These are phyloP conservation scores for Proteles cristata DNA, from an alignment of 2,113 vertebrate species.

Conservation along the genomic window DNA sequence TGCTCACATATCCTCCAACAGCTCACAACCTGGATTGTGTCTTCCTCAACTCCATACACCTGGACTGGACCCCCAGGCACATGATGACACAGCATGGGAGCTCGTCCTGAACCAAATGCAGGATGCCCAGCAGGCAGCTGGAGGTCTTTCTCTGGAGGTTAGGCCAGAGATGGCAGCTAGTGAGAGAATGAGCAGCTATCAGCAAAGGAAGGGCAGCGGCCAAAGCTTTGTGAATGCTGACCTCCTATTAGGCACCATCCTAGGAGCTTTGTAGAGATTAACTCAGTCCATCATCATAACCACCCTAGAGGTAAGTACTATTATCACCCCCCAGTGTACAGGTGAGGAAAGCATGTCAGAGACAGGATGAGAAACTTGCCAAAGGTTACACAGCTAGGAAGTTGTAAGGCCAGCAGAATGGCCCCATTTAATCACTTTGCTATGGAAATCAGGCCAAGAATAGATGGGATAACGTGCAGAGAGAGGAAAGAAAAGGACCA, in stretches of 20 bases:
- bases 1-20: background rate
- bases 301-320: background rate
- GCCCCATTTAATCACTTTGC: background rate
- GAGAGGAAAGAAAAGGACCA: slow-evolving; percentile 15
- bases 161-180: background rate
- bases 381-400: slow-evolving; percentile 1
- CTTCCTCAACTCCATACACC: background rate
- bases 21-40: background rate
- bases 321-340: background rate
- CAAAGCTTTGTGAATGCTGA: background rate
- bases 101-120: background rate
- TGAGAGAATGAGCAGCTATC: background rate
- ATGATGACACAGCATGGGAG: background rate
- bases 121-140: background rate
- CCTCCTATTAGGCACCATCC: background rate
- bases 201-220: background rate
- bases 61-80: no score
- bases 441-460: background rate
- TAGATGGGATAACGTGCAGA: background rate
- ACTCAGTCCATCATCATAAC: background rate
- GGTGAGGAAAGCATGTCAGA: background rate
- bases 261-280: background rate
- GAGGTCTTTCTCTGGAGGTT: background rate
- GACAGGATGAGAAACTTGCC: background rate
- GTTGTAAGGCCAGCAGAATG: background rate